These are phyloP conservation scores for Naso thynnoides DNA, from an alignment of 2,797 vertebrate species.

Conservation along the genomic window DNA sequence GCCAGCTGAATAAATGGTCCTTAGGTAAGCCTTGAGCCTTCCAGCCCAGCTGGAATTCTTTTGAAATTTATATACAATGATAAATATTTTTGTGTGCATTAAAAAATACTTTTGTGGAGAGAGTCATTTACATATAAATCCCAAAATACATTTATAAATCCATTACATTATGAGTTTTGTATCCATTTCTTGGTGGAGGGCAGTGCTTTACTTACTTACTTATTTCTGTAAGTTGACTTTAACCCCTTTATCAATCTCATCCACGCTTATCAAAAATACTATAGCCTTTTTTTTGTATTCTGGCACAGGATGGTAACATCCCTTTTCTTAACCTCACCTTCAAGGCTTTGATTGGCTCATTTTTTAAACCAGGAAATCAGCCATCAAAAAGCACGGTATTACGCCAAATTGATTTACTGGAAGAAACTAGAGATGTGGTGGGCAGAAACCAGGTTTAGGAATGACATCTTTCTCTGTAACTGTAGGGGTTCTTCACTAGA, in stretches of 20 bases:
- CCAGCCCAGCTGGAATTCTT: no score
- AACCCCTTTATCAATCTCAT: not conserved
- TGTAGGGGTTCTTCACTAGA: not conserved
- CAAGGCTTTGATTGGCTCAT: not conserved
- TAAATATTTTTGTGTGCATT: no score
- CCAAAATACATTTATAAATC: no score
- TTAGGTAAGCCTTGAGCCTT: no score
- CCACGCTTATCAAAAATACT: not conserved
- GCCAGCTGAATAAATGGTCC: no score
- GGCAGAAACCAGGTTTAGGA: not conserved
- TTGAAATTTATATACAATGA: no score
- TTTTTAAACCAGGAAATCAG: not conserved
- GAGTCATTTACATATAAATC: no score
- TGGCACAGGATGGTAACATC: not conserved
- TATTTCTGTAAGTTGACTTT: not conserved
- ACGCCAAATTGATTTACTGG: not conserved
- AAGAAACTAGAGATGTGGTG: not conserved
- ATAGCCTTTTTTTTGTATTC: not conserved
- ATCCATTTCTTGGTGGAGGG: no score
- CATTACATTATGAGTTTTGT: no score
- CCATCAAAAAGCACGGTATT: not conserved
- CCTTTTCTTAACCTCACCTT: not conserved
- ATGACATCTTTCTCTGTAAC: slow-evolving; percentile 15
- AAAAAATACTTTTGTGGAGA: no score
- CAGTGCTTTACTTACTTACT: not conserved